These are phyloP conservation scores for Drosophila melanosoma DNA, from an alignment of 2,888 invertebrate genomes.

Conservation along the genomic window DNA sequence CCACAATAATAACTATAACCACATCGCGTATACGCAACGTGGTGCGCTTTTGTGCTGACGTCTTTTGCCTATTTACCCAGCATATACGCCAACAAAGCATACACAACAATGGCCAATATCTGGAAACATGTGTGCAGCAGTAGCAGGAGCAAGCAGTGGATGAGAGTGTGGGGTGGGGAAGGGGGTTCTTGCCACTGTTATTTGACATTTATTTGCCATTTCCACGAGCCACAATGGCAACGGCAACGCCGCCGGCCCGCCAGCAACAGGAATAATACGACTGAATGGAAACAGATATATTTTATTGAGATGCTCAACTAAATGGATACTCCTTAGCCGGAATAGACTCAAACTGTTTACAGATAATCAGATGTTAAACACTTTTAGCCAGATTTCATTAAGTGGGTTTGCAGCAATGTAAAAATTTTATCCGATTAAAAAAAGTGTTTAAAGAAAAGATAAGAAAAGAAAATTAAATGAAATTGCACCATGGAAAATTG, in stretches of 20 bases:
- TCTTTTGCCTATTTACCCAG: constrained; percentile 59
- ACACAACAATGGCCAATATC: constrained; percentile 63
- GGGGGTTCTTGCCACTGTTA: constrained; percentile 53
- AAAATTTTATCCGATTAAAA: background rate
- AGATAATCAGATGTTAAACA: background rate
- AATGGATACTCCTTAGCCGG: background rate
- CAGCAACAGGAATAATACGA: constrained; percentile 21
- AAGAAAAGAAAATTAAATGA: background rate
- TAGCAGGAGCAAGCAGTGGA: background rate
- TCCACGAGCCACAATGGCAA: constrained; percentile 46
- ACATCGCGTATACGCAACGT: constrained; percentile 73
- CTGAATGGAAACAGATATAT: background rate
- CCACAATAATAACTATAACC: constrained; percentile 1
- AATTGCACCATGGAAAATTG: background rate
- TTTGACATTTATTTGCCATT: constrained; percentile 81
- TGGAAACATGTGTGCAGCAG: constrained; percentile 44
- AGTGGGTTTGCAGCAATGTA: background rate
- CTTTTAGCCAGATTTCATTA: background rate
- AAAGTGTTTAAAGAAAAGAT: background rate
- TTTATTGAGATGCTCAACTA: background rate
- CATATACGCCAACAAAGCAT: constrained; percentile 29
- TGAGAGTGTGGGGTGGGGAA: background rate
- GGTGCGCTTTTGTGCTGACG: constrained; percentile 69
- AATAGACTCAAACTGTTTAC: background rate
- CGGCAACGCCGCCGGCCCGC: constrained; percentile 12